Evolutionary conservation across 1,140 invertebrate genomes (phyloP).

Genomic region (Cryptotermes secundus): DNA sequence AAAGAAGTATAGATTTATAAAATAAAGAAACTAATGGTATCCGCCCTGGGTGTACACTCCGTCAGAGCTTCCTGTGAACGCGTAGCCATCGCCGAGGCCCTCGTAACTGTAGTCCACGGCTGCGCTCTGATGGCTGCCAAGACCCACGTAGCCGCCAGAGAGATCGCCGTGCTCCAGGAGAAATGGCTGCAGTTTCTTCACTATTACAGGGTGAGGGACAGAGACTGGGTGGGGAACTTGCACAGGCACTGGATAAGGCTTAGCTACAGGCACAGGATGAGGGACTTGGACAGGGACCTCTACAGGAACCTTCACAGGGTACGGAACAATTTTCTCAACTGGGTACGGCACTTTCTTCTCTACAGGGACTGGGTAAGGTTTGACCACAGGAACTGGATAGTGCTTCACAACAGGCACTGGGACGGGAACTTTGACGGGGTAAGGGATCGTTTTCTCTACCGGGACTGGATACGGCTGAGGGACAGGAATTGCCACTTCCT

Average conservation of each 20-base stretch:
- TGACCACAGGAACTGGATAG: constrained; percentile 31
- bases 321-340: constrained; percentile 45
- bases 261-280: constrained; percentile 49
- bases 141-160: not conserved
- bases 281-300: constrained; percentile 57
- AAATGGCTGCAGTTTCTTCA: constrained; percentile 66
- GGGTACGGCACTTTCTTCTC: constrained; percentile 50
- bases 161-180: not conserved
- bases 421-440: constrained; percentile 26
- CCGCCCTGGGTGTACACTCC: not conserved
- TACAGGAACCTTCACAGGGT: constrained; percentile 52
- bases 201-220: constrained; percentile 67
- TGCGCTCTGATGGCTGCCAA: not conserved
- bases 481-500: constrained; percentile 63
- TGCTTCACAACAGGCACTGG: constrained; percentile 25
- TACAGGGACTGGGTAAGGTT: constrained; percentile 46
- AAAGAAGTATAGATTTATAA: no score
- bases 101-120: not conserved
- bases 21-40: not conserved
- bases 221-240: constrained; percentile 57
- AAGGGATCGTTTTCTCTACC: constrained; percentile 30
- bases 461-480: constrained; percentile 47
- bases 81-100: not conserved
- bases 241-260: constrained; percentile 62
- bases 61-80: not conserved